phyloP scores from a whole-genome alignment of 2,797 vertebrate species.

The Zalophus californianus region DNA sequence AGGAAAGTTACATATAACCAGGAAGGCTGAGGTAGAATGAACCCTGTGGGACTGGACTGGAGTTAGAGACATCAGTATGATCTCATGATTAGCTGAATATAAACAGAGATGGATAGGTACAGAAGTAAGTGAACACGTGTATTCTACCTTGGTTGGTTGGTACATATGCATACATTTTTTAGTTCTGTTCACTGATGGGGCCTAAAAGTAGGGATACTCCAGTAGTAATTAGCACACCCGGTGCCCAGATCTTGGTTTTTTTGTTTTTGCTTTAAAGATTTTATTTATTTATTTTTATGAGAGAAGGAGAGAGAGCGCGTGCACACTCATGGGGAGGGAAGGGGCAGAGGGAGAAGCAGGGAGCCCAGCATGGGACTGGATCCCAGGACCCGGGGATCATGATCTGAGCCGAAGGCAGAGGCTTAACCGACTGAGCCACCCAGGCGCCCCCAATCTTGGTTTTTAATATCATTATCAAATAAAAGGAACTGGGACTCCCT shows the following conservation, averaged over 20 bases:
- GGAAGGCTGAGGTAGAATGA: background rate
- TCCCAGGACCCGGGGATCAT: too few species aligned
- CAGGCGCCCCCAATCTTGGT: background rate
- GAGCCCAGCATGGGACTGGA: too few species aligned
- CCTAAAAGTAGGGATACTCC: background rate
- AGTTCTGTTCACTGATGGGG: background rate
- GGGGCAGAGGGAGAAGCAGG: too few species aligned
- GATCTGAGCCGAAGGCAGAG: too few species aligned
- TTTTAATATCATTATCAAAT: background rate
- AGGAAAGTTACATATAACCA: background rate
- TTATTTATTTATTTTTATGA: too few species aligned
- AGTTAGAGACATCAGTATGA: background rate
- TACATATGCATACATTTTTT: background rate
- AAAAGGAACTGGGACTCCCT: background rate
- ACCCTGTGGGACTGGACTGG: background rate
- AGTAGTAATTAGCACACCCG: background rate
- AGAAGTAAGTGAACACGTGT: background rate
- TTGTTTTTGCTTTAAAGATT: background rate
- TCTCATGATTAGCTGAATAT: background rate
- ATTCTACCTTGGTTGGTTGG: background rate
- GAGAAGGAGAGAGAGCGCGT: too few species aligned
- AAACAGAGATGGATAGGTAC: background rate
- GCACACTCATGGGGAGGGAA: too few species aligned
- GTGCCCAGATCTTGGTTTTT: background rate
- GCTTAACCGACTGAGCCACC: too few species aligned